Conservation (phyloP, 2,888 invertebrate species). For the Caenorhabditis sp. region DNA sequence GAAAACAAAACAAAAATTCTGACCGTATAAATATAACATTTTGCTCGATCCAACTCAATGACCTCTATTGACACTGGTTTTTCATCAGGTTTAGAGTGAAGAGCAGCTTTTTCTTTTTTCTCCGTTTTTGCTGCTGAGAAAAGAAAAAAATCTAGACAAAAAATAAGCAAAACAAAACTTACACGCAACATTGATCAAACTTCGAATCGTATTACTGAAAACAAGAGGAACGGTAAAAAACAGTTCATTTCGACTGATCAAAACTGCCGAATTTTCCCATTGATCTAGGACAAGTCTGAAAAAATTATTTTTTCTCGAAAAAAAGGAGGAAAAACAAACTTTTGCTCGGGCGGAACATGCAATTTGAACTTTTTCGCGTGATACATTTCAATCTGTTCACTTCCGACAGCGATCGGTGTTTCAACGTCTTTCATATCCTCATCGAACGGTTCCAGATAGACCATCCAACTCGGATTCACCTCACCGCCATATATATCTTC, state of each 20-base stretch:
- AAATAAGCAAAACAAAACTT: too few relatives aligned
- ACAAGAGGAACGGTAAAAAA: neutral
- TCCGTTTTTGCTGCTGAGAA: neutral
- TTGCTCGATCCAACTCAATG: neutral
- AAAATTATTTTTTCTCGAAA: neutral
- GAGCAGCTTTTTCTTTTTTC: neutral
- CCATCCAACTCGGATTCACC: neutral
- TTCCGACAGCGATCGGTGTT: neutral
- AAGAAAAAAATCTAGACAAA: too few relatives aligned
- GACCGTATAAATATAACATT: neutral
- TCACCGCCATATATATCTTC: neutral
- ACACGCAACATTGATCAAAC: neutral
- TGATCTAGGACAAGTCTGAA: neutral
- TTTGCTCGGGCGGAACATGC: neutral
- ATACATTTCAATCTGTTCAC: neutral
- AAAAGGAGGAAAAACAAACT: neutral
- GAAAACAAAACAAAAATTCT: neutral
- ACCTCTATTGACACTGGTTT: neutral
- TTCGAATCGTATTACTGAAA: neutral
- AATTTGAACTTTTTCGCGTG: neutral
- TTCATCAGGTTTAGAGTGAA: neutral
- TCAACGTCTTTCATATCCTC: neutral
- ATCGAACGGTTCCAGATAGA: neutral
- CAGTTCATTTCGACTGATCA: neutral
- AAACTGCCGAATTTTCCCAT: too few relatives aligned